Base-by-base conservation (phyloP, 2,797 vertebrate species). In the Lutjanus argentimaculatus region DNA sequence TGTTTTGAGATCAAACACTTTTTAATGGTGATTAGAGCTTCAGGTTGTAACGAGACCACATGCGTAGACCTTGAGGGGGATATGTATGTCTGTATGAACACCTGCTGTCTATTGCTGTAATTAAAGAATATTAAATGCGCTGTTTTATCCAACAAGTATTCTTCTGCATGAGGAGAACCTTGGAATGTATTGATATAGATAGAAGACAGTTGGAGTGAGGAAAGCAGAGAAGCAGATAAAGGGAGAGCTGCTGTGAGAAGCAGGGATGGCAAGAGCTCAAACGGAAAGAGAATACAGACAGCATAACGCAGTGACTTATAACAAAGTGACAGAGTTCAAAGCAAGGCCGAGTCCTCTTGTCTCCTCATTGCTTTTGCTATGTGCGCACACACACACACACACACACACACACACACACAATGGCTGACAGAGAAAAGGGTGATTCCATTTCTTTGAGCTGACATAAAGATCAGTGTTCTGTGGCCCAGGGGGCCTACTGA, bases 401-500 rank as follows among this genome's bases (percentile, higher is more conserved):
- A 53, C 61, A 59, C 25, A 76, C 59, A 25, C 52, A 75, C 21
- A 68, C 51, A 72, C 36, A 68, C 30, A 67, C 49, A 84, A 36
- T 22, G 57, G 79, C 69, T 91, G 88, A 82, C 87, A 90, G 85
- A 86, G 64, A 85, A 92, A 89, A 92, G 87, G 87, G 82, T 82
- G 87, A 93, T 85, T 92, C 74, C 73, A 85, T 91, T 88, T 84
- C 88, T 92, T 62, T 70, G 77, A 91, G 84, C 77, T 91, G 92
- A 92, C 92, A 91, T 89, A 91, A 93, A 95, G 90, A 93, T 94
- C 92, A 94, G 90, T 79, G 88, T 88, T 91, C 71, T 71, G 56
- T 77, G 77, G 88, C 90, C 86, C 80, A 67, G 89, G 80, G 82
- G 74, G 85, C 82, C 88, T 62, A 77, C 88, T 72, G 84, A 91